A percentile compares a stretch with the other conserved stretches of the same genome.
Conservation (phyloP, 1,140 invertebrate species). For the Aplysia californica region DNA sequence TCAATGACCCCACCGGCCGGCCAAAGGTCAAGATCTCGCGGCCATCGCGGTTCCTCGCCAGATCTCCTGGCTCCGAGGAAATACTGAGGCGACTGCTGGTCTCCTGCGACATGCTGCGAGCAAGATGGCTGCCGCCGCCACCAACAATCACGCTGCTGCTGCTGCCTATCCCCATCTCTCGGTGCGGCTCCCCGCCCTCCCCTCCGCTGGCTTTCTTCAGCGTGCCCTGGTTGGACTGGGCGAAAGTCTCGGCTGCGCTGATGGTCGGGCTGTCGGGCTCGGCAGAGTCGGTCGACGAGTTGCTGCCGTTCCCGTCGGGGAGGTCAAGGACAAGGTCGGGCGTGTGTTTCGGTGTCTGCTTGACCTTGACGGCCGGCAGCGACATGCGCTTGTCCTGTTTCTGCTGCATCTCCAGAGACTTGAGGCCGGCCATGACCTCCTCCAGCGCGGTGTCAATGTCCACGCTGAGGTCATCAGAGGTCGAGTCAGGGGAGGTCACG, state of each 20-base stretch:
- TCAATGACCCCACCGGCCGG: neutral
- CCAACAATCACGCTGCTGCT: neutral
- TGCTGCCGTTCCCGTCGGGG: conserved; percentile 67
- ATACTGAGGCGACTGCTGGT: conserved; percentile 53
- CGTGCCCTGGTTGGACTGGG: conserved; percentile 78
- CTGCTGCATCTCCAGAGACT: conserved; percentile 61
- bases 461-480: conserved; percentile 56
- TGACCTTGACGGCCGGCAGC: conserved; percentile 65
- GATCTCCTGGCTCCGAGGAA: conserved; percentile 31
- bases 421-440: conserved; percentile 62
- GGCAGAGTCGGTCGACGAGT: conserved; percentile 45
- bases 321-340: conserved; percentile 92
- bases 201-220: conserved; percentile 77
- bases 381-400: conserved; percentile 55
- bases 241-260: conserved; percentile 62
- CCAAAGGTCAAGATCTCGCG: neutral
- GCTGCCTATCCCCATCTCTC: no score
- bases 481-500: conserved; percentile 28
- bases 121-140: conserved; percentile 20
- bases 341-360: conserved; percentile 73
- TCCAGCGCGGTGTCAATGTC: conserved; percentile 65
- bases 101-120: conserved; percentile 23
- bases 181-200: conserved; percentile 9
- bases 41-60: conserved; percentile 16
- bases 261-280: conserved; percentile 54